Evolutionary conservation across 2,888 invertebrate genomes (phyloP), one percentile per base, ranked within the genome.

Genomic region (Muschampia plurimacula): DNA sequence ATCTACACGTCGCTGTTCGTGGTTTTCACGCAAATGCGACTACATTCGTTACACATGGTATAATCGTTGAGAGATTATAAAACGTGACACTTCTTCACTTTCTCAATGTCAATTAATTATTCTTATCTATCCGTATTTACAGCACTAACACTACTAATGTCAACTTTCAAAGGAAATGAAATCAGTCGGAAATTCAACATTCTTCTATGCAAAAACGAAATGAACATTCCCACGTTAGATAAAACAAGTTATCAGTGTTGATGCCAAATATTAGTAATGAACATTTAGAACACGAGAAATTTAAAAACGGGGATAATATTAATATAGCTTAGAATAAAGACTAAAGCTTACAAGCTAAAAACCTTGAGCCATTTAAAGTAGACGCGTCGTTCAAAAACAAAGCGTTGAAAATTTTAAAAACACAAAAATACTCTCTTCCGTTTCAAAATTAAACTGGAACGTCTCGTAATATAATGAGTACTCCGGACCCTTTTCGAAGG

Each of bases 381-480:
- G n/a, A 55, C 36, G 36, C 52, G 13, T 7, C 36, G 36, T n/a
- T 6, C 2, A 36, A 62, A 41, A 62, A 39, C 49, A 15, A 66
- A 15, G 15, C 52, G n/a, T 66, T 7, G 36, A 13, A 52, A 63
- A 13, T 52, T 39, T 52, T 52, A n/a, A 52, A 10, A n/a, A 41
- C n/a, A 57, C 57, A 49, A 71, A 36, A 49, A 72, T 3, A 36
- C 52, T 28, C 52, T 52, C 10, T 65, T 72, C 72, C 72, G 72
- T 67, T 71, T 62, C 72, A 22, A 62, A 72, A 22, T 72, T 52
- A 72, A 71, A 66, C 32, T 60, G 60, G 55, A 66, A 41, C 60
- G 49, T 22, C 28, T 15, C 39, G 22, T 52, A 49, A 49, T 49
- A 72, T 62, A 67, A 72, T 72, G 46, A 62, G 62, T 71, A 57